phyloP scores from a whole-genome alignment of 1,140 invertebrate genomes.

The Eriocheir sinensis region DNA sequence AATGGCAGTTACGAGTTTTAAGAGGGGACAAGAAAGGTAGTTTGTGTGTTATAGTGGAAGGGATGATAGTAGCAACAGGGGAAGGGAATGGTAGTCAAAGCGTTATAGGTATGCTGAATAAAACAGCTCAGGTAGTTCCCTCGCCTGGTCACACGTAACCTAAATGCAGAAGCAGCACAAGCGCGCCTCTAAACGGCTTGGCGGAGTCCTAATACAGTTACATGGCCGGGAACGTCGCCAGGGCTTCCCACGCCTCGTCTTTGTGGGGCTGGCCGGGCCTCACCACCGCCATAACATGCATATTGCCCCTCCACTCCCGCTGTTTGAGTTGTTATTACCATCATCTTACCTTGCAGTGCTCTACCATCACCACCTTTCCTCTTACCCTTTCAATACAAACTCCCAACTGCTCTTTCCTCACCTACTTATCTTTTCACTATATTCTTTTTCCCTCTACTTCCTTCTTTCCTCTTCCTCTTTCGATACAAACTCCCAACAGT shows the following conservation, averaged over 20 bases:
- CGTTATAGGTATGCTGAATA: too few species aligned
- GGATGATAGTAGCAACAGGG: too few species aligned
- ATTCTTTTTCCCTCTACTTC: background rate
- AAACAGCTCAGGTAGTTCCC: too few species aligned
- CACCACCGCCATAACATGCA: background rate
- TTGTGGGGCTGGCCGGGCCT: background rate
- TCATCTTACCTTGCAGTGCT: background rate
- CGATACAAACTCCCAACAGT: background rate
- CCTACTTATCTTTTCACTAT: background rate
- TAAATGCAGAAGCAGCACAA: conserved; percentile 11
- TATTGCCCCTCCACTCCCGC: background rate
- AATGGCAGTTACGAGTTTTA: background rate
- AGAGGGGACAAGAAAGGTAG: background rate
- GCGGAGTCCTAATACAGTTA: background rate
- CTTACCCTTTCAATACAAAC: background rate
- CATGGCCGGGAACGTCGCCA: background rate
- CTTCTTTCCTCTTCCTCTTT: background rate
- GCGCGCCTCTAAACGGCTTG: background rate
- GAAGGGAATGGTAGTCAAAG: too few species aligned
- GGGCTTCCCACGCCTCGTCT: background rate
- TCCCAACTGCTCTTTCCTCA: background rate
- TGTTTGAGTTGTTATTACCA: background rate
- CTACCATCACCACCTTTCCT: background rate
- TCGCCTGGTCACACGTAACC: too few species aligned
- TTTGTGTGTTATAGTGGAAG: background rate